A percentile compares a stretch with the other conserved stretches of the same genome.
Conservation (phyloP, 2,888 invertebrate genomes). For the Leistus spinibarbis region DNA sequence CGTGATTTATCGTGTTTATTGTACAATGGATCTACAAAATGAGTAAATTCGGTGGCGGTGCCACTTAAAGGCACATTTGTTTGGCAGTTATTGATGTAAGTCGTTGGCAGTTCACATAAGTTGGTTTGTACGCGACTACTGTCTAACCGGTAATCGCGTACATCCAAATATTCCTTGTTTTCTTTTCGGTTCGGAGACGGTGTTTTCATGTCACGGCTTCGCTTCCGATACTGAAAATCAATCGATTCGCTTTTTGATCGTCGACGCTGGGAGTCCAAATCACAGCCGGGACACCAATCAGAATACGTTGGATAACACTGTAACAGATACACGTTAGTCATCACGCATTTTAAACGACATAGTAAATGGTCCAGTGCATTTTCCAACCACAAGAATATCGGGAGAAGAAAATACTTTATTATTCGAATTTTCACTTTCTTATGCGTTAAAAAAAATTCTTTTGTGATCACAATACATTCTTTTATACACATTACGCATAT, state of each 20-base stretch:
- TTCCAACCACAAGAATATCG: neutral
- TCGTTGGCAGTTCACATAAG: constrained; percentile 55
- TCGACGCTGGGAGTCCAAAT: constrained; percentile 52
- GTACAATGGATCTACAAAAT: constrained; percentile 15
- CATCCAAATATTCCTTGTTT: constrained; percentile 23
- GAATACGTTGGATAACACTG: constrained; percentile 45
- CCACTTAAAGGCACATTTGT: constrained; percentile 39
- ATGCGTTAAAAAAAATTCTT: constrained; percentile 2
- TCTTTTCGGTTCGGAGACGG: constrained; percentile 27
- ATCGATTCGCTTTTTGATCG: constrained; percentile 53
- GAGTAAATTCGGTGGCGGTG: neutral
- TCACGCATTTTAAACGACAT: neutral
- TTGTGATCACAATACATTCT: neutral
- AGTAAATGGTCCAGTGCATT: neutral
- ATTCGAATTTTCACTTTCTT: neutral
- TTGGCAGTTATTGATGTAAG: constrained; percentile 56
- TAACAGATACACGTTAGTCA: neutral
- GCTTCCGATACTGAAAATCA: constrained; percentile 24
- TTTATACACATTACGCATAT: too few species aligned
- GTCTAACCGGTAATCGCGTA: constrained; percentile 31
- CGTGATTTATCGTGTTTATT: neutral
- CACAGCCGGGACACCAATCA: constrained; percentile 56
- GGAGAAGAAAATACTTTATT: too few species aligned
- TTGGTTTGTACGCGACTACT: constrained; percentile 51
- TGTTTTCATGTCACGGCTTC: constrained; percentile 26